These are phyloP conservation scores for Drosophila saltans DNA, from an alignment of 1,140 invertebrate genomes.

Conservation along the genomic window DNA sequence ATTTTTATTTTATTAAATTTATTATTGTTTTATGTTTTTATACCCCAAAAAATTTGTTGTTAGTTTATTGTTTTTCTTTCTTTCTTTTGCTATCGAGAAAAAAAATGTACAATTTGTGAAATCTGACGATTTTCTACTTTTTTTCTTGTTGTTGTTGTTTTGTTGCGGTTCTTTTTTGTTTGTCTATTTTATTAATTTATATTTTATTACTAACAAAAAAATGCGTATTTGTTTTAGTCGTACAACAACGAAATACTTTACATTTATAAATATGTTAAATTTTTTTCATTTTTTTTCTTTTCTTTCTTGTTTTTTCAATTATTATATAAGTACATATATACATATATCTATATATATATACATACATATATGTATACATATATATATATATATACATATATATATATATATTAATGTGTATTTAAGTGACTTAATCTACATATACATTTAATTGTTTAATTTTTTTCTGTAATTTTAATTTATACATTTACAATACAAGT, in stretches of 20 bases:
- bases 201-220: slow-evolving; percentile 65
- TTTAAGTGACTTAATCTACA: slow-evolving; percentile 37
- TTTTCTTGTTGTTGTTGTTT: background rate
- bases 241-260: slow-evolving; percentile 75
- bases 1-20: slow-evolving; percentile 33
- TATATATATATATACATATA: slow-evolving; percentile 32
- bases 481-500: slow-evolving; percentile 55
- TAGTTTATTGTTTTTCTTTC: slow-evolving; percentile 40
- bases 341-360: slow-evolving; percentile 21
- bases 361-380: background rate
- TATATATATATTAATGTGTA: slow-evolving; percentile 18
- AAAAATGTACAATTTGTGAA: slow-evolving; percentile 49
- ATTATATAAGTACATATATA: slow-evolving; percentile 16
- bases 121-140: background rate
- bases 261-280: slow-evolving; percentile 67
- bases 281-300: slow-evolving; percentile 37
- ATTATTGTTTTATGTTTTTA: background rate
- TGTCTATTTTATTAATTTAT: slow-evolving; percentile 39
- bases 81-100: slow-evolving; percentile 39
- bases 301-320: slow-evolving; percentile 24
- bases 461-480: slow-evolving; percentile 57
- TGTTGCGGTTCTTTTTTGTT: slow-evolving; percentile 36
- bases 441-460: slow-evolving; percentile 61
- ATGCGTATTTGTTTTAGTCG: slow-evolving; percentile 71
- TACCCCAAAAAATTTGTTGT: slow-evolving; percentile 23